These are phyloP conservation scores for Conger conger DNA, from an alignment of 2,113 vertebrate species.

Conservation along the genomic window DNA sequence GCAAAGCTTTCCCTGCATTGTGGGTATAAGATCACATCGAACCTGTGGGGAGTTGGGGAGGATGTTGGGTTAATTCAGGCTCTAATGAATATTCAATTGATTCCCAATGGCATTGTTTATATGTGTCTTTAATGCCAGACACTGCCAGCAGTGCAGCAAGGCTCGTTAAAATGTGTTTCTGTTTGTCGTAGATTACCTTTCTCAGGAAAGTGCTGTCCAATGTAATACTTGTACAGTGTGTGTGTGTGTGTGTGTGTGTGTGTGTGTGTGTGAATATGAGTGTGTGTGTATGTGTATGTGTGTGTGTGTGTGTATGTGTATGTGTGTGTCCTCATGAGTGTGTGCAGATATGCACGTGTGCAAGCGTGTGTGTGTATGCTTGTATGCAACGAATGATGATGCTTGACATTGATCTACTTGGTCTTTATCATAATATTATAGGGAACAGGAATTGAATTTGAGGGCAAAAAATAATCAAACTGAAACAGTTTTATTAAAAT, in stretches of 20 bases:
- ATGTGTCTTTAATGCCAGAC: neutral
- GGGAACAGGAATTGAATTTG: neutral
- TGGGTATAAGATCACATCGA: neutral
- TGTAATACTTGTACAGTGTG: neutral
- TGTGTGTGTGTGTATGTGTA: too few species aligned
- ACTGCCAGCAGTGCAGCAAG: neutral
- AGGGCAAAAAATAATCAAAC: neutral
- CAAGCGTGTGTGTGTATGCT: neutral
- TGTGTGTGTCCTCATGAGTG: too few species aligned
- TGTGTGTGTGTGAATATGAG: neutral
- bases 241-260: slow-evolving; percentile 5
- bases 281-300: neutral
- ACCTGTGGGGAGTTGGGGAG: neutral
- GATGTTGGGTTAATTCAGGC: neutral
- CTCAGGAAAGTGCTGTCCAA: neutral
- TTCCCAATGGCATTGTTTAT: neutral
- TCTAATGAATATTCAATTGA: slow-evolving; percentile 1
- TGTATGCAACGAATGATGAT: neutral
- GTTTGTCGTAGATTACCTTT: neutral
- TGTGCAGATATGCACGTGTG: neutral
- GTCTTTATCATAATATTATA: neutral
- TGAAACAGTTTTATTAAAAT: neutral
- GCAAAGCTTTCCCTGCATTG: neutral
- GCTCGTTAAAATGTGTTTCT: slow-evolving; percentile 2
- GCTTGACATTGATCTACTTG: neutral